Base-by-base conservation (phyloP, 2,888 invertebrate species). In the Philereme vetulata region DNA sequence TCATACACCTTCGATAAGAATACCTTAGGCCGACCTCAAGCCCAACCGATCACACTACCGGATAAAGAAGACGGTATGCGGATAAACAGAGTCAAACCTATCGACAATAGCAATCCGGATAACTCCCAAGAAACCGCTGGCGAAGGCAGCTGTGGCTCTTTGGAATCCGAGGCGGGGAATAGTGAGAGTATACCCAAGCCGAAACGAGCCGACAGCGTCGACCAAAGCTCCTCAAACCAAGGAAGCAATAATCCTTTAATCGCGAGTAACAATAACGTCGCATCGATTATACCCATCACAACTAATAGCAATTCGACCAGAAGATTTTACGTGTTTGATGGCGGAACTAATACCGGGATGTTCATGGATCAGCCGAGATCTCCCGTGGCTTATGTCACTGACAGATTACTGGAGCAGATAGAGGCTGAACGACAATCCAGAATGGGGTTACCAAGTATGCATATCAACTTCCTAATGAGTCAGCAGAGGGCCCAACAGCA, bases 1-100 rank as follows among this genome's bases (percentile, higher is more conserved):
- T 96, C 97, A 0, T 91, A 92, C 40, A 96, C 97, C 0, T 97
- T 98, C 79, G 96, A 97, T 72, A 96, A 96, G 73, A 95, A 95
- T 71, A 95, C 95, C 69, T 88, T 93, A 1, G 94, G 94, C 0
- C 80, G 87, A 50, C 81, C 86, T 0, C 93, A 93, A 61, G 84
- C 86, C 1, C 90, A 92, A 52, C 84, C 87, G 0, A 81, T 87
- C 21, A 84, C 86, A 1, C 69, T 86, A 40, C 83, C 85, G 4
- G 86, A 86, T 34, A 86, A 86, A 67, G 85, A 85, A 54, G 90
- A 89, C 38, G 73, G 72, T 42, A 66, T 76, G 38, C 79, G 79
- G 64, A 71, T 72, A 42, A 85, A 78, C 57, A 82, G 80, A 67
- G 75, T 82, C 4, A 87, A 85, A 76, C 75, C 85, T 1, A 64